Evolutionary conservation across 1,140 invertebrate genomes (phyloP), one percentile per base, ranked within the genome.

Genomic region (Pinna nobilis): DNA sequence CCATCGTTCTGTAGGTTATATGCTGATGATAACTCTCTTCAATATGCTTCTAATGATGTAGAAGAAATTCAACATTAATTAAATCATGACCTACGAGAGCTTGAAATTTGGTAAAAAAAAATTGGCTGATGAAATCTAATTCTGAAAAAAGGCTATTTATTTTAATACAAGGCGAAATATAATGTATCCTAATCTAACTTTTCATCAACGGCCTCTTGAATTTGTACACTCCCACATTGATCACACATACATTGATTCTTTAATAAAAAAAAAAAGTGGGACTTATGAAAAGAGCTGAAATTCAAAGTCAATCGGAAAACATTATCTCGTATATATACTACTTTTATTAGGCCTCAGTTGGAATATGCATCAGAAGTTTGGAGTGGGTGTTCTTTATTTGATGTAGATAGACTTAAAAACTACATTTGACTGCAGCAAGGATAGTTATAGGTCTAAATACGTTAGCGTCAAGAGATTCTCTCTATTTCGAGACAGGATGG

Each of bases 311-410:
- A 7, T 57, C 23, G 6, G 15, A 57, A 25, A 30, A 30, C 53
- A 28, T 32, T 25, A 30, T 30, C 23, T 5, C 23, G 15, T 6
- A 23, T 57, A 57, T 57, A 30, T 28, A 57, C 3, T 32, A 57
- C 53, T 25, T 57, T 25, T 57, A 57, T 57, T 25, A 30, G 23
- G 32, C 53, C 53, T 57, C 23, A 3, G n/a, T 57, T 57, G 30
- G 53, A 57, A 57, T 57, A 57, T 57, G 53, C 53, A 30, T 57
- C 23, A 18, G 53, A 57, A 57, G 7, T 57, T 28, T 57, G 53
- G 53, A 30, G 30, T 32, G 11, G 53, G 30, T 57, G 53, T 30
- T 30, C 53, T 15, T 28, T 28, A 23, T 28, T 23, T 23, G 53
- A 57, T n/a, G 18, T 15, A 25, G 28, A 28, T 23, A 57, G 32